Conservation (phyloP, 2,888 invertebrate genomes). For the Dastarcus helophoroides region DNA sequence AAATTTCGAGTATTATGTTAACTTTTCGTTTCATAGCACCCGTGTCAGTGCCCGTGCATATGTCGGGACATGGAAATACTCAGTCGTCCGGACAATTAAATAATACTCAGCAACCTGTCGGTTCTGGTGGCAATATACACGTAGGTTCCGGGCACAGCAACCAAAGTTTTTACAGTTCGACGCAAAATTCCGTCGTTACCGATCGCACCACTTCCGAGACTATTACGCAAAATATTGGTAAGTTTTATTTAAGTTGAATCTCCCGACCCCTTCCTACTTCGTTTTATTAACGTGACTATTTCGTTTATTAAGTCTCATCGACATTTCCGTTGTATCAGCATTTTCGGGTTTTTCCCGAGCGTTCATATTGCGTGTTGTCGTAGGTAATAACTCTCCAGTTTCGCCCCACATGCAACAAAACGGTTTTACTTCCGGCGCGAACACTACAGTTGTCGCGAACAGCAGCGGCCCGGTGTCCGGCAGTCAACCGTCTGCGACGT, state of each 20-base stretch:
- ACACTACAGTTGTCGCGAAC: constrained; percentile 17
- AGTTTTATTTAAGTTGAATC: constrained; percentile 1
- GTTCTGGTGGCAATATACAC: constrained; percentile 23
- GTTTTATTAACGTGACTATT: too few relatives aligned
- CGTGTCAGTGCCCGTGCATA: constrained; percentile 13
- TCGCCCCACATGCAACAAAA: constrained; percentile 43
- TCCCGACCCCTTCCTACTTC: constrained; percentile 1
- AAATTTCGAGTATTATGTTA: constrained; percentile 3
- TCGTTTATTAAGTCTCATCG: too few relatives aligned
- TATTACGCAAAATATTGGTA: constrained; percentile 26
- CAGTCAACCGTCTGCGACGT: constrained; percentile 26
- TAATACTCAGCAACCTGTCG: constrained; percentile 20
- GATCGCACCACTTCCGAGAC: constrained; percentile 24
- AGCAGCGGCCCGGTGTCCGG: constrained; percentile 19
- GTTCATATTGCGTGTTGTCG: too few relatives aligned
- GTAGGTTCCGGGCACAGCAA: constrained; percentile 23
- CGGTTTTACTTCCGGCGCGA: constrained; percentile 34
- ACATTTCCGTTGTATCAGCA: too few relatives aligned
- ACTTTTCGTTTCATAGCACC: constrained; percentile 7
- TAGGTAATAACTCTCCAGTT: constrained; percentile 35
- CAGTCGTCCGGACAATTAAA: constrained; percentile 22
- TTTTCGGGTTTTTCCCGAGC: too few relatives aligned
- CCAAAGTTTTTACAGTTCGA: constrained; percentile 26
- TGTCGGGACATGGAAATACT: constrained; percentile 24
- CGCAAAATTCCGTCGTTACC: constrained; percentile 21